phyloP scores from a whole-genome alignment of 2,797 vertebrate species.

The Eulemur rubriventer region DNA sequence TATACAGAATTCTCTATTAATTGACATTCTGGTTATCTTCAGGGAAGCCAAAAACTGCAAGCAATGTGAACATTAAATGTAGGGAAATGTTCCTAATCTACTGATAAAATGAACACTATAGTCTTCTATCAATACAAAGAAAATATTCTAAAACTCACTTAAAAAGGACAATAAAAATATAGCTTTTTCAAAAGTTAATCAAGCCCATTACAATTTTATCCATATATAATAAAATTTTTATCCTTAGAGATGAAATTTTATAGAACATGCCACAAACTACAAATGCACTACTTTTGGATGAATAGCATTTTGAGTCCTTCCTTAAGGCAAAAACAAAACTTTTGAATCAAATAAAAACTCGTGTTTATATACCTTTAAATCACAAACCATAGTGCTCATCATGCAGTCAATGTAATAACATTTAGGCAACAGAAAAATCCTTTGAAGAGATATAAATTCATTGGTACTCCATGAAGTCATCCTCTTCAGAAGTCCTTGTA shows the following conservation, averaged over 20 bases:
- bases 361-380: constrained; percentile 25
- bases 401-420: background rate
- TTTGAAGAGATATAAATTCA: background rate
- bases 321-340: background rate
- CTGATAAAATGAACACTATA: background rate
- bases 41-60: background rate
- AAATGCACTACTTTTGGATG: background rate
- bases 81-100: background rate
- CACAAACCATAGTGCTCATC: background rate
- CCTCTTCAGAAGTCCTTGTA: constrained; percentile 63
- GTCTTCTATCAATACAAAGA: background rate
- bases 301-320: constrained; percentile 9
- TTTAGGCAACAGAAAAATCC: background rate
- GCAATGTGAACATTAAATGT: constrained; percentile 1
- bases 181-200: background rate
- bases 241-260: background rate
- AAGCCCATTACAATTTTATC: background rate
- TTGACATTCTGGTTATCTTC: background rate
- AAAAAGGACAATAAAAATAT: background rate
- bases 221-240: background rate
- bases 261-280: constrained; percentile 14
- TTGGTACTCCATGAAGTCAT: constrained; percentile 69
- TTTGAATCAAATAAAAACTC: constrained; percentile 41
- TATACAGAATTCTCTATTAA: background rate
- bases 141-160: background rate